These are phyloP conservation scores for Pogonomyrmex barbatus DNA, from an alignment of 1,140 invertebrate species.

Conservation along the genomic window DNA sequence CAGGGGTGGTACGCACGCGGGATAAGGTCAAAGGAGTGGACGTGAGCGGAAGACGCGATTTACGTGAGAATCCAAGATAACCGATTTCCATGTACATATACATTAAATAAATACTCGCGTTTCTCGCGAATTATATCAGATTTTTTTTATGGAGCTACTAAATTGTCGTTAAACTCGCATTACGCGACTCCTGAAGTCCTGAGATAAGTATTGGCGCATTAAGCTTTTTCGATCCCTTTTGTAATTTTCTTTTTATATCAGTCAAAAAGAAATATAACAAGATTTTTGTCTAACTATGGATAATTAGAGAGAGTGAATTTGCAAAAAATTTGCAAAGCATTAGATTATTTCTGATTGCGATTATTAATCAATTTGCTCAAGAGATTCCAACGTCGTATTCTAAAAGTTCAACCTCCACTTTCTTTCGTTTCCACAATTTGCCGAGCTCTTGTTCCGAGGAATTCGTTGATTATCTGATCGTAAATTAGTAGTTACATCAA, in stretches of 20 bases:
- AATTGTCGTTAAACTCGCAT: conserved; percentile 16
- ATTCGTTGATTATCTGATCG: conserved; percentile 37
- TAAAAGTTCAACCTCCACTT: background rate
- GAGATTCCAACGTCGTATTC: background rate
- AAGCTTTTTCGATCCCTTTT: background rate
- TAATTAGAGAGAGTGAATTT: background rate
- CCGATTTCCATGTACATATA: conserved; percentile 11
- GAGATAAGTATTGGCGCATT: background rate
- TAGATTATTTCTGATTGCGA: background rate
- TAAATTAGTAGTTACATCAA: conserved; percentile 47
- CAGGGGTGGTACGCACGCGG: background rate
- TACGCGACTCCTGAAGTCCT: background rate
- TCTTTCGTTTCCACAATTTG: background rate
- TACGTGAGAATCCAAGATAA: conserved; percentile 14
- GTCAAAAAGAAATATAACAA: background rate
- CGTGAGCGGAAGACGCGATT: conserved; percentile 26
- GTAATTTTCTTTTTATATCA: background rate
- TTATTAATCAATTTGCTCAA: background rate
- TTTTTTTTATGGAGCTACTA: conserved; percentile 9
- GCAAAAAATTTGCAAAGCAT: background rate
- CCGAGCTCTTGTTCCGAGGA: background rate
- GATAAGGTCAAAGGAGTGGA: conserved; percentile 21
- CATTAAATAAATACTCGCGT: conserved; percentile 35
- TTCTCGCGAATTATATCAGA: background rate
- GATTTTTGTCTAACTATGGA: background rate